phyloP scores from a whole-genome alignment of 1,140 invertebrate species.

The Chrysoperla carnea region DNA sequence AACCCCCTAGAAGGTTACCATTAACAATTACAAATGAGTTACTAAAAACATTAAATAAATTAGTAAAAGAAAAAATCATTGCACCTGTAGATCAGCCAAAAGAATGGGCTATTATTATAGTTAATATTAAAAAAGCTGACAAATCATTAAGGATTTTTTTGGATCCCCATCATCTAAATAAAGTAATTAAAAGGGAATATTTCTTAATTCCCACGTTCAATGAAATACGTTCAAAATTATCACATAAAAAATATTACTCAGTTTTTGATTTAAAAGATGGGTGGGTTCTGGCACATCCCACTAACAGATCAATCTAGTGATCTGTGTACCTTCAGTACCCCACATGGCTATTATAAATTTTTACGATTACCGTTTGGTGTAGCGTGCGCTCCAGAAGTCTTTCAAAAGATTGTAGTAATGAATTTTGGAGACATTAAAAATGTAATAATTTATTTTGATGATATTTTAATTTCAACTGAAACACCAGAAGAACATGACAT shows the following conservation, averaged over 20 bases:
- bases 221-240: constrained; percentile 1
- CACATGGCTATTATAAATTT: constrained; percentile 3
- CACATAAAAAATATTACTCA: constrained; percentile 1
- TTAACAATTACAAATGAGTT: too few relatives aligned
- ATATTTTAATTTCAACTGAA: constrained; percentile 9
- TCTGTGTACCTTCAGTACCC: constrained; percentile 1
- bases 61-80: too few relatives aligned
- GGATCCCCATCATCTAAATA: background rate
- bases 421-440: constrained; percentile 11
- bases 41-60: too few relatives aligned
- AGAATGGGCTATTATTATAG: too few relatives aligned
- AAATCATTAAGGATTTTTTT: too few relatives aligned
- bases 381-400: constrained; percentile 1
- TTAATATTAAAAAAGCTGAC: too few relatives aligned
- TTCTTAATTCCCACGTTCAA: constrained; percentile 4
- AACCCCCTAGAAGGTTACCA: too few relatives aligned
- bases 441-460: constrained; percentile 13
- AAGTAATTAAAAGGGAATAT: constrained; percentile 2
- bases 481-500: constrained; percentile 10
- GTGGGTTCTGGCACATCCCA: too few relatives aligned
- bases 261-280: background rate
- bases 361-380: constrained; percentile 1
- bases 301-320: background rate
- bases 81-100: too few relatives aligned
- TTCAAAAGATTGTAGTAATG: constrained; percentile 5